Evolutionary conservation across 2,797 vertebrate species (phyloP), one percentile per base, ranked within the genome.

Genomic region (Helicolenus hilgendorfi): DNA sequence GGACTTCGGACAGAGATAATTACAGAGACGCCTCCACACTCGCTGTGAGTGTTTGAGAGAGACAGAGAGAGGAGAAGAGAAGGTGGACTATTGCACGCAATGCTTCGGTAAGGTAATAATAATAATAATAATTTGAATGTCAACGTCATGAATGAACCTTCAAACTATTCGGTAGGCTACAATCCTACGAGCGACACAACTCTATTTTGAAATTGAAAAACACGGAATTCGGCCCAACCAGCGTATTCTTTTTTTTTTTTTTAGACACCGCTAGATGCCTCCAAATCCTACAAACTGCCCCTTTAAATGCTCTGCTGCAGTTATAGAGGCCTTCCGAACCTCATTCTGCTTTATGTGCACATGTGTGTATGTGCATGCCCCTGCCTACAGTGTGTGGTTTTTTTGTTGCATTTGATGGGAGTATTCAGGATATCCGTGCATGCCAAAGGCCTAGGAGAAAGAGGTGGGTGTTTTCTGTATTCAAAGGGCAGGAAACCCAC

Each of bases 401-500:
- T 49, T 49, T 55, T 68, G 75, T 72, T 74, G 67, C 53, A 63
- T 92, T 92, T 94, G 76, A 93, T 91, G 94, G 82, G 89, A 85
- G 85, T 82, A 89, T 88, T 94, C 88, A 91, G 91, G 93, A 94
- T 90, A 82, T 94, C 87, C 38, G 63, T 88, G 86, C 88, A 80
- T 86, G 87, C 86, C 79, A 84, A 79, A 74, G 74, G 69, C 85
- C 56, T 76, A 24, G 62, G 79, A 86, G 84, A 89, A 80, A 89
- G 55, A 91, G 90, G 89, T 68, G 83, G 69, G 85, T 86, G 84
- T 79, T 85, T 68, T 87, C 86, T 77, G 62, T 82, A 86, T 84
- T 96, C 94, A 96, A 96, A 96, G 94, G 89, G 83, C 92, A 93
- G 96, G 95, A 97, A 97, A 94, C 83, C 87, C 90, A 90, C 82